A percentile compares a stretch with the other conserved stretches of the same genome.
phyloP scores from a whole-genome alignment of 2,113 vertebrate genomes.

The Callaeas wilsoni region DNA sequence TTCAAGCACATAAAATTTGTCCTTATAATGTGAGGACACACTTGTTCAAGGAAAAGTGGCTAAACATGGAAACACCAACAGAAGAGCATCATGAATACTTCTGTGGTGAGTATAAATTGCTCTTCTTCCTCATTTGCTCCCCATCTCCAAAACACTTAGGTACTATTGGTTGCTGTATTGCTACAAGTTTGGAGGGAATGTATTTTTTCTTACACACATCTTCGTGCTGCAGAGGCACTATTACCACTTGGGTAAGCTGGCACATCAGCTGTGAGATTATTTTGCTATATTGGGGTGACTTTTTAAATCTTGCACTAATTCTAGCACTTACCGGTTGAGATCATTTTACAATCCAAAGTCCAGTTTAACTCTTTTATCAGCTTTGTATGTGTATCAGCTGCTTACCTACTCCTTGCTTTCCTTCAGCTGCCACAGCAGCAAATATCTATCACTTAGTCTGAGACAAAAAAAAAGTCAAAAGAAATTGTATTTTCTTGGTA shows the following conservation, averaged over 20 bases:
- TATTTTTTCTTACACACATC: not conserved
- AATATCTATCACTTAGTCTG: not conserved
- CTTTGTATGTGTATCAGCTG: accelerated
- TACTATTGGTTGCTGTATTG: not conserved
- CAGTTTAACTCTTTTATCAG: not conserved
- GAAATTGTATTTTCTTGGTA: not conserved
- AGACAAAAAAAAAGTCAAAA: not conserved
- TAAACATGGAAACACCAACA: not conserved
- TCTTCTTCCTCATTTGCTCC: not conserved
- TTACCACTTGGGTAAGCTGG: not conserved
- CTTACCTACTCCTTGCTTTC: not conserved
- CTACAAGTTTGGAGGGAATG: not conserved
- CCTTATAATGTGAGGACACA: not conserved
- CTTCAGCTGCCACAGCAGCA: not conserved
- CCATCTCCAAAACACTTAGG: not conserved
- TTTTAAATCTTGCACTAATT: not conserved
- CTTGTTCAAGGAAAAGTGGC: not conserved
- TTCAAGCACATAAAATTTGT: not conserved
- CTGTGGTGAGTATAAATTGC: not conserved
- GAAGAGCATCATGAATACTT: not conserved
- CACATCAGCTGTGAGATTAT: not conserved
- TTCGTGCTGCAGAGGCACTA: not conserved
- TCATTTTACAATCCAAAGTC: not conserved
- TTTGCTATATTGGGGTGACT: not conserved
- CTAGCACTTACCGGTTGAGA: not conserved